Percentiles rank a stretch among this genome's conserved stretches.
Conservation (phyloP, 2,797 vertebrate genomes). For the Rhinatrema bivittatum region DNA sequence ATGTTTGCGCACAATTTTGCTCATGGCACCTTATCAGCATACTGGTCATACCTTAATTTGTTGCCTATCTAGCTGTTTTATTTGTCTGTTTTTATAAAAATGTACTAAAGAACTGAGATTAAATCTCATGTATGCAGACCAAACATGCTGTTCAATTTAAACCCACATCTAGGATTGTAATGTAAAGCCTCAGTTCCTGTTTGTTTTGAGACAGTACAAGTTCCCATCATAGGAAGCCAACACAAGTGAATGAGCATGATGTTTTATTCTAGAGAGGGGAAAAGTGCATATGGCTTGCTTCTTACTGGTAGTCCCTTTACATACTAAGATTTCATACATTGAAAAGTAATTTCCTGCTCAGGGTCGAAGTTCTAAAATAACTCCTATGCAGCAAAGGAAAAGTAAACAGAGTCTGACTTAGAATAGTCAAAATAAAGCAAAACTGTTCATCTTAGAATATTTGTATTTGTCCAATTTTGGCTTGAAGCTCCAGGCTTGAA, state of each 20-base stretch:
- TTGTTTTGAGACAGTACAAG: background rate
- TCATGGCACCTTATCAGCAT: no score
- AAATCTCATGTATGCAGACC: no score
- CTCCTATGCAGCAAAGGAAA: rapidly evolving
- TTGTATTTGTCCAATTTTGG: no score
- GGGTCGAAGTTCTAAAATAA: background rate
- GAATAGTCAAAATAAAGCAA: background rate
- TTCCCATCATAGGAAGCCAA: background rate
- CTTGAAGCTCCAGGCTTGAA: no score
- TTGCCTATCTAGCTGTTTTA: no score
- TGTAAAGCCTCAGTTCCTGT: background rate
- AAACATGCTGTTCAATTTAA: no score
- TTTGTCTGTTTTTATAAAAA: no score
- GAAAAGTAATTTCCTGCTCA: background rate
- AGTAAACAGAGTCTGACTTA: background rate
- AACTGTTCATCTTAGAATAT: no score
- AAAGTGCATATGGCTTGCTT: background rate
- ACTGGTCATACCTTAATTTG: no score
- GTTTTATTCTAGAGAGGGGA: background rate
- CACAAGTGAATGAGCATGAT: background rate
- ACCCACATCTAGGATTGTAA: no score
- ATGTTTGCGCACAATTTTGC: no score
- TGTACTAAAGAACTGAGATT: no score
- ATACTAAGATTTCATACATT: background rate
- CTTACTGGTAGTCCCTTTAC: rapidly evolving